phyloP scores from a whole-genome alignment of 2,888 invertebrate genomes.

The Campopleginae sp. region DNA sequence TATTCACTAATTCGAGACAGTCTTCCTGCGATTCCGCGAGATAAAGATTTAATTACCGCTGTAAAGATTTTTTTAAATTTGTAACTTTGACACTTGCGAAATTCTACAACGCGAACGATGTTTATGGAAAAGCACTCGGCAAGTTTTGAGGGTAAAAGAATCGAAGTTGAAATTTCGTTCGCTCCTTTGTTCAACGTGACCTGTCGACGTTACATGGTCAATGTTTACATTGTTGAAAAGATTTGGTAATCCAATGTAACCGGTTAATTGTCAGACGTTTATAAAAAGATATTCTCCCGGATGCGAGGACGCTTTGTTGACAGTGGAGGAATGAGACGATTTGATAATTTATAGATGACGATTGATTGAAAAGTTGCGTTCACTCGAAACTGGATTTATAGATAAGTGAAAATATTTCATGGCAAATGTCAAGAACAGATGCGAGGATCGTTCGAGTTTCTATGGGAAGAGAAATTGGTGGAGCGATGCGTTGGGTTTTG shows the following conservation, averaged over 20 bases:
- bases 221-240: not conserved
- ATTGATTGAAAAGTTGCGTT: not conserved
- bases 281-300: not conserved
- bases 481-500: slow-evolving; percentile 67
- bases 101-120: not conserved
- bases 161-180: not conserved
- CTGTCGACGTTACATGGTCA: too few relatives aligned
- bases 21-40: not conserved
- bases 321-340: not conserved
- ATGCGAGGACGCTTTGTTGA: too few relatives aligned
- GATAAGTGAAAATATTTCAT: not conserved
- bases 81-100: slow-evolving; percentile 2
- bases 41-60: slow-evolving; percentile 20
- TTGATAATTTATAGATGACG: not conserved
- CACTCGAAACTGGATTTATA: not conserved
- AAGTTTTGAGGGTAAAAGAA: not conserved
- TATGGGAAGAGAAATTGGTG: slow-evolving; percentile 49
- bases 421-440: slow-evolving; percentile 1
- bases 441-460: slow-evolving; percentile 1
- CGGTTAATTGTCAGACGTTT: not conserved
- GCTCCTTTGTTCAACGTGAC: not conserved
- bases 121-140: not conserved
- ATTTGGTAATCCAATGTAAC: not conserved
- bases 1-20: slow-evolving; percentile 22
- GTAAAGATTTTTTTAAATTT: not conserved